Percentiles rank a stretch among this genome's conserved stretches.
phyloP scores from a whole-genome alignment of 2,888 invertebrate genomes.

The Meghimatium bilineatum region DNA sequence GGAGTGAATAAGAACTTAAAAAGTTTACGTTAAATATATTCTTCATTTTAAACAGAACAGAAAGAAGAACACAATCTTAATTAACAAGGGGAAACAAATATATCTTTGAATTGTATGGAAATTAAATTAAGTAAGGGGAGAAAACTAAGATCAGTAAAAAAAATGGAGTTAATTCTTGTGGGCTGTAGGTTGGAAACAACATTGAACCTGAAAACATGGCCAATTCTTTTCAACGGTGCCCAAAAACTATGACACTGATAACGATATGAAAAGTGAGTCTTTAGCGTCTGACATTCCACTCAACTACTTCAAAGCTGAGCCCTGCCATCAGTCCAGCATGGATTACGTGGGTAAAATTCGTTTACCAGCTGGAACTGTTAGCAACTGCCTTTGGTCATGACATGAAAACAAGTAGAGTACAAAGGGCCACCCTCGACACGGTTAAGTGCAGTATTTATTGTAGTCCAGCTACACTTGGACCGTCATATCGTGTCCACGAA shows the following conservation, averaged over 20 bases:
- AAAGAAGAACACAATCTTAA: too few species aligned
- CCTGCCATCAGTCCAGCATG: neutral
- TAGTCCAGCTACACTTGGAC: neutral
- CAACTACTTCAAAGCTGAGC: neutral
- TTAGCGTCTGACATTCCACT: neutral
- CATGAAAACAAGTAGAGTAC: slow-evolving; percentile 14
- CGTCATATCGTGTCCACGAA: slow-evolving; percentile 7
- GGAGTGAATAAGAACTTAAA: too few species aligned
- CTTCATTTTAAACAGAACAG: too few species aligned
- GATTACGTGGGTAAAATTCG: neutral
- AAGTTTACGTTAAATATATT: too few species aligned
- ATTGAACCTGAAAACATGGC: too few species aligned
- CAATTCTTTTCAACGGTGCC: neutral
- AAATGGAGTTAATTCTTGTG: too few species aligned
- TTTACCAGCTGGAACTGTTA: slow-evolving; percentile 32
- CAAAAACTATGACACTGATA: neutral
- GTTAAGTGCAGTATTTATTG: slow-evolving; percentile 16
- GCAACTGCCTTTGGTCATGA: slow-evolving; percentile 10
- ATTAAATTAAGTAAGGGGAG: too few species aligned
- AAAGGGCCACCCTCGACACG: slow-evolving; percentile 12
- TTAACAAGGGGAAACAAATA: too few species aligned
- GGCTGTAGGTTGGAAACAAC: too few species aligned
- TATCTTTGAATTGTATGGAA: too few species aligned
- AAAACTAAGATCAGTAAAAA: too few species aligned
- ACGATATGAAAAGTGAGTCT: neutral